Evolutionary conservation across 2,888 invertebrate genomes (phyloP).

Genomic region (Pycnomerus fuliginosus): DNA sequence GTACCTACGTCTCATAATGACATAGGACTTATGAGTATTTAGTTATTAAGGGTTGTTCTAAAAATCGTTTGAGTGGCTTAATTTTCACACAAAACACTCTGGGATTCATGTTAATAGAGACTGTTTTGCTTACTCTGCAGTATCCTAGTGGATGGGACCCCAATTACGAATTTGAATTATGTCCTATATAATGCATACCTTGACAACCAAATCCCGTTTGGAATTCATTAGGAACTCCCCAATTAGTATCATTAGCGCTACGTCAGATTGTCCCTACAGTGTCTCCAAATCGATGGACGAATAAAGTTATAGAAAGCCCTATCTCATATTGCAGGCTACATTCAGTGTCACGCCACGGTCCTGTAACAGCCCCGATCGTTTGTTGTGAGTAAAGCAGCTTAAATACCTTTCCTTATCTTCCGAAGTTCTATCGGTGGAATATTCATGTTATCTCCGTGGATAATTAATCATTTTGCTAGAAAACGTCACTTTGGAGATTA

Average conservation of each 20-base stretch:
- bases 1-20: no score
- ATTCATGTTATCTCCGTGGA: constrained; percentile 12
- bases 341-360: constrained; percentile 5
- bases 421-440: constrained; percentile 9
- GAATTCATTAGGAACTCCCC: constrained; percentile 7
- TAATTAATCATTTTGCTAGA: constrained; percentile 14
- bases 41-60: no score
- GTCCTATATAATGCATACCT: no score
- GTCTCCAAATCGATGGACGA: constrained; percentile 7
- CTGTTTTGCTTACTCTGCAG: no score
- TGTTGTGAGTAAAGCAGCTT: constrained; percentile 13
- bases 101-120: no score
- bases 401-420: constrained; percentile 8
- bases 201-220: constrained; percentile 7
- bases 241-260: constrained; percentile 10
- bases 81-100: no score
- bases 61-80: no score
- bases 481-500: constrained; percentile 7
- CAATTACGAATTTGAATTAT: no score
- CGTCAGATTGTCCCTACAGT: constrained; percentile 7
- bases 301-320: constrained; percentile 5
- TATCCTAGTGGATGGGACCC: no score
- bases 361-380: constrained; percentile 10
- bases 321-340: constrained; percentile 7
- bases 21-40: no score